These are phyloP conservation scores for Microtus pennsylvanicus DNA, from an alignment of 2,113 vertebrate species.

Conservation along the genomic window DNA sequence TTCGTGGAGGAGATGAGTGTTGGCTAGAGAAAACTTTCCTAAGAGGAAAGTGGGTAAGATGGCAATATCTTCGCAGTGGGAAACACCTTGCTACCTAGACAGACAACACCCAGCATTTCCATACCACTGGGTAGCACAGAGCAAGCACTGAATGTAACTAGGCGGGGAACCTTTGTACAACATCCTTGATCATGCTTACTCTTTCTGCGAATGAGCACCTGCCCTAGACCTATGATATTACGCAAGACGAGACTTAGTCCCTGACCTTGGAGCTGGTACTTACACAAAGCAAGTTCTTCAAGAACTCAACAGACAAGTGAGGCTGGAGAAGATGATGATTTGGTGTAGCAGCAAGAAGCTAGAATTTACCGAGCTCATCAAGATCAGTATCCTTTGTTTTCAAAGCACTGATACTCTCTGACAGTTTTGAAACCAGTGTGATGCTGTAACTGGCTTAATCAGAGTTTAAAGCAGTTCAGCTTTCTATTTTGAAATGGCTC, in stretches of 20 bases:
- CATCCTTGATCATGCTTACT: background rate
- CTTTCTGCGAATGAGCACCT: background rate
- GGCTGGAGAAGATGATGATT: background rate
- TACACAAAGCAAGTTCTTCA: background rate
- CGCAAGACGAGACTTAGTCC: background rate
- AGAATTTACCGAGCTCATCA: background rate
- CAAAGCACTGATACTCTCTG: background rate
- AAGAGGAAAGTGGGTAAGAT: background rate
- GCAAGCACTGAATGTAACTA: background rate
- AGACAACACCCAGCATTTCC: background rate
- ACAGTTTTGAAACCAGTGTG: background rate
- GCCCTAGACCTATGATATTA: background rate
- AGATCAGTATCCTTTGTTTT: background rate
- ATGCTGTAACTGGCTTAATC: background rate
- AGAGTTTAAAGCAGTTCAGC: background rate
- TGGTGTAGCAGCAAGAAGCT: background rate
- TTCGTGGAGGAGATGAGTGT: background rate
- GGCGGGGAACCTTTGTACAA: background rate
- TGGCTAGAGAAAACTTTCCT: background rate
- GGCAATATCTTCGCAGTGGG: background rate
- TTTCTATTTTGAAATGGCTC: background rate
- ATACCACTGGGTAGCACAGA: background rate
- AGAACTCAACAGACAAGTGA: background rate
- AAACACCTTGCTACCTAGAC: background rate
- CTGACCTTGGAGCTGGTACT: background rate